Evolutionary conservation across 2,113 vertebrate genomes (phyloP).

Genomic region (Callocephalon fimbriatum): DNA sequence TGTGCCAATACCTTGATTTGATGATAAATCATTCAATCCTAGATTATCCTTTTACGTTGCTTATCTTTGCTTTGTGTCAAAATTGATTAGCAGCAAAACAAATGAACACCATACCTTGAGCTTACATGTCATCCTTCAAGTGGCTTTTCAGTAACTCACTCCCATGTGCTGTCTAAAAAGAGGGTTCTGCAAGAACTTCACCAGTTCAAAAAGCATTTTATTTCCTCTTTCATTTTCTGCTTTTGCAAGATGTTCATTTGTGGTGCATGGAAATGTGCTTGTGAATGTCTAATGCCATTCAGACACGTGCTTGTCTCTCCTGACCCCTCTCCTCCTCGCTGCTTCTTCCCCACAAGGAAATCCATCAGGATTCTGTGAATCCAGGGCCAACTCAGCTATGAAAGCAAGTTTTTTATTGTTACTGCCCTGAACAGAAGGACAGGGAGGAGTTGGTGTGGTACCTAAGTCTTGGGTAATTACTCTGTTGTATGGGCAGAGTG

Average conservation of each 20-base stretch:
- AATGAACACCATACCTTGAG: background rate
- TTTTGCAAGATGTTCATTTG: background rate
- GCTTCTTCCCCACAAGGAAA: background rate
- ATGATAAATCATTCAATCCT: background rate
- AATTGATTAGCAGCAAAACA: background rate
- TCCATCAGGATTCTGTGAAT: background rate
- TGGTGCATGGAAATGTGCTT: background rate
- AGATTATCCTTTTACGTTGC: background rate
- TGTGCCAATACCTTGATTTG: background rate
- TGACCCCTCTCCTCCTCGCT: background rate
- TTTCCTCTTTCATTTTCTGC: background rate
- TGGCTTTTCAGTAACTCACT: background rate
- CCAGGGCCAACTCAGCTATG: fast-evolving
- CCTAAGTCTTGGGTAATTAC: background rate
- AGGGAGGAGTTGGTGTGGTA: background rate
- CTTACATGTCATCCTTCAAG: background rate
- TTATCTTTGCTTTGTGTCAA: background rate
- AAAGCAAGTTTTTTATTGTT: background rate
- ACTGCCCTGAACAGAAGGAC: background rate
- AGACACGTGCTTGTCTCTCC: background rate
- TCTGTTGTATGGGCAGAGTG: background rate
- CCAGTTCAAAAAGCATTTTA: background rate
- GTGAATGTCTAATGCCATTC: background rate
- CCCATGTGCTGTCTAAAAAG: background rate
- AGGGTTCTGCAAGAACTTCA: background rate